phyloP scores from a whole-genome alignment of 2,888 invertebrate species.

The Hyposoter didymator region DNA sequence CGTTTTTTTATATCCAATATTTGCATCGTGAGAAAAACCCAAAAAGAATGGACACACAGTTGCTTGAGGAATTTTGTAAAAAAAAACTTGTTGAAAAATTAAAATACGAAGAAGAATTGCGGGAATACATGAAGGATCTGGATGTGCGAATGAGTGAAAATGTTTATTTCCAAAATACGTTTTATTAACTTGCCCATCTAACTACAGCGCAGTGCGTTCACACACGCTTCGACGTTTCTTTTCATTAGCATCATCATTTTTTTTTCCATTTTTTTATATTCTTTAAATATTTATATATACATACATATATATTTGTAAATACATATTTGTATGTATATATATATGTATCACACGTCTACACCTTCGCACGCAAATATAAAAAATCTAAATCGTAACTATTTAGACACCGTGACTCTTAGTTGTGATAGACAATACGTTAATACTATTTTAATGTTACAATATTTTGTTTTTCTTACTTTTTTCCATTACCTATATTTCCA shows the following conservation, averaged over 20 bases:
- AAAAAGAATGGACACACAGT: neutral
- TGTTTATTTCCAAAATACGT: conserved; percentile 83
- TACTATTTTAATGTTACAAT: conserved; percentile 67
- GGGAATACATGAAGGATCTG: neutral
- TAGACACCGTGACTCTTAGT: conserved; percentile 81
- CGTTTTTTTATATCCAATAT: too few relatives aligned
- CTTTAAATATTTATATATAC: conserved; percentile 52
- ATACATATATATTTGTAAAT: conserved; percentile 49
- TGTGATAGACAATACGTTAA: conserved; percentile 78
- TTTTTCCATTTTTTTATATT: conserved; percentile 44
- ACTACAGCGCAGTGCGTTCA: conserved; percentile 79
- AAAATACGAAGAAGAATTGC: neutral
- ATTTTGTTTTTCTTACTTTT: conserved; percentile 37
- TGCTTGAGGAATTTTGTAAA: neutral
- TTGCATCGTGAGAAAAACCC: too few relatives aligned
- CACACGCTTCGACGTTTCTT: conserved; percentile 70
- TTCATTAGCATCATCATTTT: conserved; percentile 46
- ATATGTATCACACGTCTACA: conserved; percentile 75
- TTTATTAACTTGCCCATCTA: conserved; percentile 83
- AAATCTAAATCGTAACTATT: conserved; percentile 83
- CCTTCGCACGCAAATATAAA: conserved; percentile 79
- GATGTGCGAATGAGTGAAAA: conserved; percentile 10
- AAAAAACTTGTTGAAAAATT: neutral
- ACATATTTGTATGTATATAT: conserved; percentile 56
- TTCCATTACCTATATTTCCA: conserved; percentile 24